A percentile compares a stretch with the other conserved stretches of the same genome.
Conservation (phyloP, 1,140 invertebrate genomes). For the Anastrepha ludens region DNA sequence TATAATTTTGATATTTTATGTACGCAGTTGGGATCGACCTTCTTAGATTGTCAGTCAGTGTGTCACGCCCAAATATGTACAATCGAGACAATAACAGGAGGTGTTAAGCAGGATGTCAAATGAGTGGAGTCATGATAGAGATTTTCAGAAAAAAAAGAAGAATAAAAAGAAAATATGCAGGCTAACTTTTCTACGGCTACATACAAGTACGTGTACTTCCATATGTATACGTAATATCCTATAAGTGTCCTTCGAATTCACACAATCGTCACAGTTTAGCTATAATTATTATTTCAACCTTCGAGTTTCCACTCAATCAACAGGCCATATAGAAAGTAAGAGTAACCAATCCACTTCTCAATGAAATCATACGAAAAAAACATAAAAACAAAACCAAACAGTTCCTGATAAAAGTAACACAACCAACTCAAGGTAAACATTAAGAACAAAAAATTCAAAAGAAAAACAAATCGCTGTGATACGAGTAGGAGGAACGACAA, state of each 20-base stretch:
- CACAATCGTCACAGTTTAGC: not conserved
- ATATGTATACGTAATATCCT: not conserved
- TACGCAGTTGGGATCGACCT: too few relatives aligned
- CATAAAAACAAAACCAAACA: not conserved
- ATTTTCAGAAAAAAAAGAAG: too few relatives aligned
- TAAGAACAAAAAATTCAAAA: not conserved
- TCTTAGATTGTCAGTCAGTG: too few relatives aligned
- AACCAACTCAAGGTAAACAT: conserved; percentile 8
- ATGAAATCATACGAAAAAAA: conserved; percentile 14
- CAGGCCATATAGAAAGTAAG: conserved; percentile 12
- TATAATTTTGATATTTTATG: too few relatives aligned
- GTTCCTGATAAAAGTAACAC: conserved; percentile 12
- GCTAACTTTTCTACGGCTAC: too few relatives aligned
- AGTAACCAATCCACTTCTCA: conserved; percentile 32
- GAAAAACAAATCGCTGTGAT: conserved; percentile 27
- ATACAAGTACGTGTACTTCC: too few relatives aligned
- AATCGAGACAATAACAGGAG: too few relatives aligned
- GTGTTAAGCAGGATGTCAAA: too few relatives aligned
- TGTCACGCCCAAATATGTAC: too few relatives aligned
- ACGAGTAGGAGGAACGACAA: conserved; percentile 45
- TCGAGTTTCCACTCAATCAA: conserved; percentile 8
- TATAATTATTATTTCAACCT: not conserved
- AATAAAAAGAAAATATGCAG: too few relatives aligned
- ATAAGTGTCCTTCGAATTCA: not conserved
- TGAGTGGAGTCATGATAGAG: too few relatives aligned